These are phyloP conservation scores for Diaperis boleti DNA, from an alignment of 2,888 invertebrate species.

Conservation along the genomic window DNA sequence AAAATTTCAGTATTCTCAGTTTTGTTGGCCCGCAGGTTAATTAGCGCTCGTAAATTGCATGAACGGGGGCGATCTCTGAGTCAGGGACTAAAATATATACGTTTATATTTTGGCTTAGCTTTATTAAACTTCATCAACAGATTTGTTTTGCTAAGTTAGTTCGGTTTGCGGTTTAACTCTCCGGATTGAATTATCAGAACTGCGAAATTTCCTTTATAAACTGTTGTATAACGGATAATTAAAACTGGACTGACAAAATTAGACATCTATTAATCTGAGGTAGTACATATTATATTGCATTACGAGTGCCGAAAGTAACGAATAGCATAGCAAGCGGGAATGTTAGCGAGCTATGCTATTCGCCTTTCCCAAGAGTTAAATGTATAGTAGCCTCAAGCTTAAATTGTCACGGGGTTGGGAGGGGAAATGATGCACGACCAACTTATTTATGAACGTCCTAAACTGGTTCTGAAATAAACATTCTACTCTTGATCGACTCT, in stretches of 20 bases:
- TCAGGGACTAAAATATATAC: constrained; percentile 18
- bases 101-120: constrained; percentile 12
- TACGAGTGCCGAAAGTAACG: too few species aligned
- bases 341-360: too few species aligned
- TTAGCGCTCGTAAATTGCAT: constrained; percentile 27
- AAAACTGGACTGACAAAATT: background rate
- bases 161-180: background rate
- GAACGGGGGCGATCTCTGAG: background rate
- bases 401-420: too few species aligned
- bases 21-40: constrained; percentile 22
- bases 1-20: constrained; percentile 29
- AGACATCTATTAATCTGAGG: too few species aligned
- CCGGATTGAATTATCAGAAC: background rate
- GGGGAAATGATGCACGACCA: too few species aligned
- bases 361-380: too few species aligned
- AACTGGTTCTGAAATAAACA: too few species aligned
- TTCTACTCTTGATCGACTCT: too few species aligned
- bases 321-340: too few species aligned
- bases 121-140: constrained; percentile 25
- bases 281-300: too few species aligned
- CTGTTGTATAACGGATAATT: background rate
- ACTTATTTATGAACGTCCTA: too few species aligned
- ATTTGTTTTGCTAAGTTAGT: constrained; percentile 6
- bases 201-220: background rate
- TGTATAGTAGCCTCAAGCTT: too few species aligned